Evolutionary conservation across 2,113 vertebrate species (phyloP).

Genomic region (Balaeniceps rex): DNA sequence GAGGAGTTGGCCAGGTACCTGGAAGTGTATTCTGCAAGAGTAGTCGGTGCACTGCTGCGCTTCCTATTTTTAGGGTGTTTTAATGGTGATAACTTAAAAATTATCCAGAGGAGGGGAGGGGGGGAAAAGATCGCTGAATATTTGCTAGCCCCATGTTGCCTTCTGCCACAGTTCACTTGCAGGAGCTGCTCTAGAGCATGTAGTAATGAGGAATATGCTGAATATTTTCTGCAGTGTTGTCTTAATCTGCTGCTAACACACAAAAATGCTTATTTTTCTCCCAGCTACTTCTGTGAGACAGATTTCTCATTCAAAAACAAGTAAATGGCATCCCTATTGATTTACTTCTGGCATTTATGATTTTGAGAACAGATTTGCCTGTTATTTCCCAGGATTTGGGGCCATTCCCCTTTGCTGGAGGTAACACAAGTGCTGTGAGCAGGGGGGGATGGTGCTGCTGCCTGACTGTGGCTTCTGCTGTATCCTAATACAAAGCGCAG

Average conservation of each 20-base stretch:
- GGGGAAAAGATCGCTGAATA: background rate
- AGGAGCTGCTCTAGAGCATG: background rate
- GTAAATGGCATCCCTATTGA: background rate
- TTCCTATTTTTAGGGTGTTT: background rate
- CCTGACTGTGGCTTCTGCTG: background rate
- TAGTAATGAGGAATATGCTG: background rate
- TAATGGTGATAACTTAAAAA: background rate
- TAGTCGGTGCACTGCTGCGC: background rate
- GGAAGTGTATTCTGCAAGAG: background rate
- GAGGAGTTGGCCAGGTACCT: background rate
- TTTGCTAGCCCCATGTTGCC: background rate
- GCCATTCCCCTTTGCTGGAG: background rate
- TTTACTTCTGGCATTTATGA: background rate
- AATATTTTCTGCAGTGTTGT: background rate
- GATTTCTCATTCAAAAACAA: background rate
- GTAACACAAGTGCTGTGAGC: rapidly evolving
- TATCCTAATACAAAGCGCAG: background rate
- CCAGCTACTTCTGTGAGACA: background rate
- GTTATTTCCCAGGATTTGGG: background rate
- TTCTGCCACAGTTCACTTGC: background rate
- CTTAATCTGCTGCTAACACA: background rate
- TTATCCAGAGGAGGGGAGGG: background rate
- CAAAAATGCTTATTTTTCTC: background rate
- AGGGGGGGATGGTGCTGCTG: background rate
- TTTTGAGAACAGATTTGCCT: background rate